Evolutionary conservation across 2,113 vertebrate genomes (phyloP), one percentile per base, ranked within the genome.

Genomic region (Gymnogyps californianus): DNA sequence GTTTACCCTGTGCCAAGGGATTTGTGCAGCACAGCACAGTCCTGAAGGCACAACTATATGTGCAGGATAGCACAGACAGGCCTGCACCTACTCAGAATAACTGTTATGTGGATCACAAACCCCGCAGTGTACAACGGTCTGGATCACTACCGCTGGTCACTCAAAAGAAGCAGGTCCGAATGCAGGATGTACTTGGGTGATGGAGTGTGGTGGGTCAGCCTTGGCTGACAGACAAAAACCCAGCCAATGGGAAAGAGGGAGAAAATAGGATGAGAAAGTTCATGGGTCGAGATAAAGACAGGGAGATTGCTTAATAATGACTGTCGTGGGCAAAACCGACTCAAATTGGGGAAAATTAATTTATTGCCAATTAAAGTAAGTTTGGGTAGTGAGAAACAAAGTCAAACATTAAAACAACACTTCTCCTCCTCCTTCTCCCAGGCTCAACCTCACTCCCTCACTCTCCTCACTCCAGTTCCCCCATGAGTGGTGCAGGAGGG

Each of bases 101-200:
- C 11, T 29, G 34, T 24, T 76, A 16, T 4, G 34, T 38, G 21
- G 16, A 47, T 76, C 32, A 44, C 28, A 38, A 61, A 77, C 29
- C 85, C 79, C 0, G 2, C 2, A 2, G 29, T 21, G 6, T 40
- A 46, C 16, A 42, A 11, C 0, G 1, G 31, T 64, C 16, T 0
- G 2, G 29, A 29, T 64, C 1, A 2, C 61, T 69, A 18, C 26
- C 2, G 2, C 31, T 90, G 36, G 18, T 42, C 4, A 14, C 66
- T 29, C 29, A 57, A 9, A 62, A 62, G 40, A n/a, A 6, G 16
- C 34, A 22, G 31, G 14, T 72, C 36, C 74, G 46, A 34, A 72
- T 16, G 25, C 13, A 61, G 13, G 25, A 86, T 16, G 25, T 17
- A 32, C 32, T 46, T n/a, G 34, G 13, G 20, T 34, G 32, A 51